Evolutionary conservation across 2,797 vertebrate species (phyloP), one percentile per base, ranked within the genome.

Genomic region (Hapalemur alaotrensis): DNA sequence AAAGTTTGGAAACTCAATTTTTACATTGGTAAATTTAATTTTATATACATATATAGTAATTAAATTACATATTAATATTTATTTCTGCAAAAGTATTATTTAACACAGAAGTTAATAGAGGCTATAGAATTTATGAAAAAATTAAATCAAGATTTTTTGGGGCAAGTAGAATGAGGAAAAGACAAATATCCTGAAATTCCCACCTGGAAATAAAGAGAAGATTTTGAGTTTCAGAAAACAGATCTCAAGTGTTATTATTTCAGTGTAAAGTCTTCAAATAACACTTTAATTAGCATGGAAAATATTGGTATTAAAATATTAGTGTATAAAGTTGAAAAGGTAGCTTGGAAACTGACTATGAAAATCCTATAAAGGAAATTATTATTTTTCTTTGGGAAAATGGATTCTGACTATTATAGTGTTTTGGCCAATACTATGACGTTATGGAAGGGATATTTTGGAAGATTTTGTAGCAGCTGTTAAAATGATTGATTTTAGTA

Each of bases 401-500:
- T 72, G 17, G 72, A 67, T 84, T 90, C 96, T 94, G 52, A 79
- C 22, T 72, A 32, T 22, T 75, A 7, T 35, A 50, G 28, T 57
- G 30, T 59, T 90, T 95, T 83, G 43, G 43, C 35, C 35, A 61
- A 25, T 86, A 43, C 28, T 72, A 73, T 93, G 61, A 50, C 11
- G 72, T 67, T 35, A 86, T 52, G 5, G 82, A 95, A 59, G 46
- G 80, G 6, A 52, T 76, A 93, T 73, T 90, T 87, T 88, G 46
- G 48, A 48, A 82, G n/a, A 70, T 90, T 83, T 38, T 79, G 48
- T 72, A 85, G 43, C 41, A 84, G 43, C 22, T 57, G 30, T 92
- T 83, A 86, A 82, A 95, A 67, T 94, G 91, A 88, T 63, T 93
- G 38, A 76, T 92, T 93, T 90, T 89, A 12, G 20, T 87, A 54